Conservation (phyloP, 2,888 invertebrate genomes). For the Latheticus oryzae region DNA sequence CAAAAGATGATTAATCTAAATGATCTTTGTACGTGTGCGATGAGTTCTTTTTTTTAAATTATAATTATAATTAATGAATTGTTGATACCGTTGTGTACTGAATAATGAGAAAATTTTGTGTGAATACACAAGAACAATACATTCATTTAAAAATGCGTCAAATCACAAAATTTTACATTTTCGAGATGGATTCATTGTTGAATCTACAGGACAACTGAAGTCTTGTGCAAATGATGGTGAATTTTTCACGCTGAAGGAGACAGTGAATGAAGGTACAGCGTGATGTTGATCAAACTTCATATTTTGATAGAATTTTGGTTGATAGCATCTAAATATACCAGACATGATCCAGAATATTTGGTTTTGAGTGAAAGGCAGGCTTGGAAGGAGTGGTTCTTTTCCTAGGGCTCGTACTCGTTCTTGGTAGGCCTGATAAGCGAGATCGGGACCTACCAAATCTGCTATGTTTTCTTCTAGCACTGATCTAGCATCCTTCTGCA, state of each 20-base stretch:
- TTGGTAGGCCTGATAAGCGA: constrained; percentile 85
- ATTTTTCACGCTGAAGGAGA: constrained; percentile 49
- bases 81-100: constrained; percentile 15
- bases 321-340: constrained; percentile 51
- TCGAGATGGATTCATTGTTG: constrained; percentile 53
- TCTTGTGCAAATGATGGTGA: constrained; percentile 54
- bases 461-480: constrained; percentile 93
- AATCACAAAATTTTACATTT: constrained; percentile 48
- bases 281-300: constrained; percentile 39
- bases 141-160: constrained; percentile 2
- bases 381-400: constrained; percentile 75
- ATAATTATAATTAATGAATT: constrained; percentile 24
- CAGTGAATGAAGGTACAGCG: constrained; percentile 48
- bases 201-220: constrained; percentile 51
- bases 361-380: constrained; percentile 74
- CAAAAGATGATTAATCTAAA: constrained; percentile 26
- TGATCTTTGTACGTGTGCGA: constrained; percentile 17
- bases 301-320: constrained; percentile 40
- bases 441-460: constrained; percentile 89
- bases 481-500: constrained; percentile 83
- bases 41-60: constrained; percentile 8
- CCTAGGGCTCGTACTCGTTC: constrained; percentile 76
- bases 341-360: constrained; percentile 66
- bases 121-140: constrained; percentile 27
- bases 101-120: constrained; percentile 28